Base-by-base conservation (phyloP, 2,888 invertebrate species). In the Drosophila anomelani region DNA sequence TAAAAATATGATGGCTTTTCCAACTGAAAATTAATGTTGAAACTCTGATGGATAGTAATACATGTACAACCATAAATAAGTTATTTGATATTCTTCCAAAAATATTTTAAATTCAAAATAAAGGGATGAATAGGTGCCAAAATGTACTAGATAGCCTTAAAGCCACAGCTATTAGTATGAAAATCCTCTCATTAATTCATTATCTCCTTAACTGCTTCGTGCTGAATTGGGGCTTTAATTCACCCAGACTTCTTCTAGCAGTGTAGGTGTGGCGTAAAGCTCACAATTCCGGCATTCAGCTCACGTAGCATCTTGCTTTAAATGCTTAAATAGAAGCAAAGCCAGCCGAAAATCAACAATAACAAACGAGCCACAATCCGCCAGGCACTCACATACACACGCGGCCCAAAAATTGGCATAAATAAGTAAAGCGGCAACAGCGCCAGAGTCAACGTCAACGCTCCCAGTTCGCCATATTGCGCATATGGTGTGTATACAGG, bases 241-340 rank as follows among this genome's bases (percentile, higher is more conserved):
- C 13, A 17, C n/a, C 6, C 23, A 38, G n/a, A 8, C 36, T 46
- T 62, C 41, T 46, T 62, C 23, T 43, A 7, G 73, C 62, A 72
- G 55, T 71, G 73, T 55, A 44, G 10, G 38, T 13, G n/a, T 26
- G 4, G 38, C 20, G 17, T 29, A 23, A 20, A 6, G 20, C 39
- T 9, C 3, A 5, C 12, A 29, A 6, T 26, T 62, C 75, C 66
- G 58, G 47, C 60, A 84, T 87, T 85, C 83, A 66, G 62, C 77
- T 73, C 87, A 84, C 83, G 83, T 87, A 81, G 71, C 76, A 61
- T 43, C 75, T 75, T 75, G 76, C 88, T 87, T 84, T 84, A 84
- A 84, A 87, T 85, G 88, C 80, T 82, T 87, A 87, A 84, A 85
- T 81, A 75, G 75, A 72, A 67, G 78, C 75, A 41, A 76, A 81